Evolutionary conservation across 2,797 vertebrate species (phyloP), one percentile per base, ranked within the genome.

Genomic region (Brotula barbata): DNA sequence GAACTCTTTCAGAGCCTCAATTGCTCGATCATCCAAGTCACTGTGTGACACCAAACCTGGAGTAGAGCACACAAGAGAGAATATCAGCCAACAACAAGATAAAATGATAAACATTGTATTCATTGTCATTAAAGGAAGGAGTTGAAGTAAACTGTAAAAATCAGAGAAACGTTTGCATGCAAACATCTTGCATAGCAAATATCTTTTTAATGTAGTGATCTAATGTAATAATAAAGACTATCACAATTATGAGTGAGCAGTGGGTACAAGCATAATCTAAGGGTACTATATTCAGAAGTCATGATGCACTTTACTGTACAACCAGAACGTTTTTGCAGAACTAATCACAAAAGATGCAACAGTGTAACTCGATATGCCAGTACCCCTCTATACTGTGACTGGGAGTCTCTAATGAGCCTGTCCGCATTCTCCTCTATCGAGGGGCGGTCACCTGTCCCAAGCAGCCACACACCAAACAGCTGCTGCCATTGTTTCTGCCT

Each of bases 21-120:
- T 95, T 78, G 97, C 97, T 91, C 97, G 92, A 90, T 99, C 97
- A 91, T 99, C 97, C 93, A 99, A 93, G 93, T 99, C 97, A 90
- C 96, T 96, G 92, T 99, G 97, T 88, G 96, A 95, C 92, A 98
- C 96, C 92, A 98, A 91, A 74, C 96, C 97, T 99, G 83, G 13
- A 87, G 62, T 71, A 41, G 58, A 51, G 52, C 20, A 66, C 44
- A 73, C 15, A 75, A 67, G 12, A 57, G n/a, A 78, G 41, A 61
- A 7, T 8, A 64, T 63, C 13, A 81, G 54, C 22, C 22, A 66
- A 45, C 3, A 42, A 28, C 36, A 68, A 33, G 13, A 21, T 5
- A 20, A 16, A 19, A n/a, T 16, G 8, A 44, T 41, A 17, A 2
- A 40, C n/a, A 46, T 22, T 12, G n/a, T 28, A 16, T 7, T 1